These are phyloP conservation scores for Girardinus metallicus DNA, from an alignment of 2,797 vertebrate species.

Conservation along the genomic window DNA sequence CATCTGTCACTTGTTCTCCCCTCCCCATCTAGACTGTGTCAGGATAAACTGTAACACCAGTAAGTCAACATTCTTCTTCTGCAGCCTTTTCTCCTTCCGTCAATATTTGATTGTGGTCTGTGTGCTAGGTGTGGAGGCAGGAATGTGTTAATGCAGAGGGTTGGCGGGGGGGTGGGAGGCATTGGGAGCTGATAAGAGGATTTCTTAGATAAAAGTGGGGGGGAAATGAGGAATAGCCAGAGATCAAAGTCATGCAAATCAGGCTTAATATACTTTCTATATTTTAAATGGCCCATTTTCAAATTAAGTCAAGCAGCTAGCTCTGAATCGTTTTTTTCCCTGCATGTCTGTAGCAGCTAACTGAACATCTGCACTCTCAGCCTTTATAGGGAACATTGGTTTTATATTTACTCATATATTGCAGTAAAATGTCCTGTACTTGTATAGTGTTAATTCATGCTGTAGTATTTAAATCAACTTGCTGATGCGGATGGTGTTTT, in stretches of 20 bases:
- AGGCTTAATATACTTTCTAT: slow-evolving; percentile 50
- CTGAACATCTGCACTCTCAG: slow-evolving; percentile 29
- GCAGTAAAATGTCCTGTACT: neutral
- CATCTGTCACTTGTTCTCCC: slow-evolving; percentile 99
- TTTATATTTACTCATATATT: slow-evolving; percentile 18
- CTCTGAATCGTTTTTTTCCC: slow-evolving; percentile 29
- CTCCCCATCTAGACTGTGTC: slow-evolving; percentile 99
- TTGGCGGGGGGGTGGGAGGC: neutral
- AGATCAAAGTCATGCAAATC: slow-evolving; percentile 75
- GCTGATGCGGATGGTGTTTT: slow-evolving; percentile 16
- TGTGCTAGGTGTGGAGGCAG: slow-evolving; percentile 57
- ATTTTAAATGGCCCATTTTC: slow-evolving; percentile 60
- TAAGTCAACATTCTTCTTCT: slow-evolving; percentile 98
- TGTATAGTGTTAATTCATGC: slow-evolving; percentile 6
- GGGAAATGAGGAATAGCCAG: slow-evolving; percentile 50
- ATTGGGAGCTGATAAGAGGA: slow-evolving; percentile 66
- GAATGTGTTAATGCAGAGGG: slow-evolving; percentile 55
- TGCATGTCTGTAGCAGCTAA: slow-evolving; percentile 29
- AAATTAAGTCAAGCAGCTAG: slow-evolving; percentile 52
- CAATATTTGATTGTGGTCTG: slow-evolving; percentile 69
- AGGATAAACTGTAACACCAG: slow-evolving; percentile 99
- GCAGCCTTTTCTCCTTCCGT: slow-evolving; percentile 69
- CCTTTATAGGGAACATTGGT: slow-evolving; percentile 36
- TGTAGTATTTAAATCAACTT: slow-evolving; percentile 18
- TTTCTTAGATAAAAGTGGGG: slow-evolving; percentile 65